Base-by-base conservation (phyloP, 2,797 vertebrate species). In the Peromyscus eremicus region DNA sequence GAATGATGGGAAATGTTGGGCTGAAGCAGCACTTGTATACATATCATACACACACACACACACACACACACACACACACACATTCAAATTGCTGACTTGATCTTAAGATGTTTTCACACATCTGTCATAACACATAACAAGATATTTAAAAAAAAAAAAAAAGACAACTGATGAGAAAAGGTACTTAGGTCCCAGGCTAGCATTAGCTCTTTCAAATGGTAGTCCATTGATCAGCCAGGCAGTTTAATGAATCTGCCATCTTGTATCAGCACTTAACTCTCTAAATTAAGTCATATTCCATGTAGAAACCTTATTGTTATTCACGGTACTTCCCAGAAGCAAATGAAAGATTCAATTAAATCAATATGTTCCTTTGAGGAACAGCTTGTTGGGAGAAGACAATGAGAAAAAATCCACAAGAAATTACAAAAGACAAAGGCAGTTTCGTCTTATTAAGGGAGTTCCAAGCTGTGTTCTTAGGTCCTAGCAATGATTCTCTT, bases 281-380 rank as follows among this genome's bases (percentile, higher is more conserved):
- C 91, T 97, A 98, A 98, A 98, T 98, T 92, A 98, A 98, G 97
- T 97, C 95, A 97, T 97, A 98, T 97, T 97, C 91, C 77, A 46
- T 94, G 95, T 92, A 98, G 98, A 98, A 97, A 5, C 82, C 96
- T 98, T 97, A 97, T 98, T 98, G 95, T 96, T 96, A 98, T 98
- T 98, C 98, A 97, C 91, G 95, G 88, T 27, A n/a, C 90, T 97
- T 97, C 94, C 94, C 92, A 95, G 93, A 94, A 96, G 97, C 94
- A 97, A 97, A 95, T 97, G 97, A 97, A 98, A 97, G 97, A 98
- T 97, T 98, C 82, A 7, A 98, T 98, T 98, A 98, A 98, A 98
- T 98, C 97, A 98, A 88, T 97, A 87, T 83, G 93, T 94, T 97
- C 95, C 97, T 95, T 86, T 93, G 94, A 98, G 85, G 94, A 98